Evolutionary conservation across 2,113 vertebrate species (phyloP).

Genomic region (Vombatus ursinus): DNA sequence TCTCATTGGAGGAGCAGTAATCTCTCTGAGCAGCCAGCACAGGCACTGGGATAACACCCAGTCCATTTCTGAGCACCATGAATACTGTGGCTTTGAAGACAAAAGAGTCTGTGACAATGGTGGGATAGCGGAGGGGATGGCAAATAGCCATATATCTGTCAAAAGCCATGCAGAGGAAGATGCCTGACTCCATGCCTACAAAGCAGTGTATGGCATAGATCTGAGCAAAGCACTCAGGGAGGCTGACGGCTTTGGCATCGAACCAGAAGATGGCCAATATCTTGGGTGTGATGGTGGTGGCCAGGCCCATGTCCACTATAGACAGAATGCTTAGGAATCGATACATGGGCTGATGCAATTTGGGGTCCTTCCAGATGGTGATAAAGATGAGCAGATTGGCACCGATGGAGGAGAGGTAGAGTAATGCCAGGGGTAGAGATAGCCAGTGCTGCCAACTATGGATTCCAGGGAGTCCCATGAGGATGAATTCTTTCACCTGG

Average conservation of each 20-base stretch:
- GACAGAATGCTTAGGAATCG: constrained; percentile 50
- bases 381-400: constrained; percentile 53
- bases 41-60: constrained; percentile 9
- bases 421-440: constrained; percentile 29
- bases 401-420: constrained; percentile 36
- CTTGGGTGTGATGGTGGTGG: constrained; percentile 62
- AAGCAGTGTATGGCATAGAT: constrained; percentile 63
- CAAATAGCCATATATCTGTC: constrained; percentile 67
- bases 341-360: constrained; percentile 59
- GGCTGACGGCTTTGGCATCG: constrained; percentile 43
- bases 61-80: constrained; percentile 44
- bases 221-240: constrained; percentile 64
- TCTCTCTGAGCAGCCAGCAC: constrained; percentile 57
- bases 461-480: constrained; percentile 65
- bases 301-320: constrained; percentile 51
- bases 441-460: constrained; percentile 72
- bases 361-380: constrained; percentile 31
- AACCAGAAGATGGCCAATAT: constrained; percentile 66
- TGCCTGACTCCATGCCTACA: constrained; percentile 59
- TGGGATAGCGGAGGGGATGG: constrained; percentile 23
- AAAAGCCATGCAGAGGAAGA: constrained; percentile 63
- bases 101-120: constrained; percentile 49
- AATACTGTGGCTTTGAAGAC: constrained; percentile 46
- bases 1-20: constrained; percentile 48
- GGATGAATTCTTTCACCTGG: constrained; percentile 59